Conservation (phyloP, 2,888 invertebrate species). For the Parascotia fuliginaria region DNA sequence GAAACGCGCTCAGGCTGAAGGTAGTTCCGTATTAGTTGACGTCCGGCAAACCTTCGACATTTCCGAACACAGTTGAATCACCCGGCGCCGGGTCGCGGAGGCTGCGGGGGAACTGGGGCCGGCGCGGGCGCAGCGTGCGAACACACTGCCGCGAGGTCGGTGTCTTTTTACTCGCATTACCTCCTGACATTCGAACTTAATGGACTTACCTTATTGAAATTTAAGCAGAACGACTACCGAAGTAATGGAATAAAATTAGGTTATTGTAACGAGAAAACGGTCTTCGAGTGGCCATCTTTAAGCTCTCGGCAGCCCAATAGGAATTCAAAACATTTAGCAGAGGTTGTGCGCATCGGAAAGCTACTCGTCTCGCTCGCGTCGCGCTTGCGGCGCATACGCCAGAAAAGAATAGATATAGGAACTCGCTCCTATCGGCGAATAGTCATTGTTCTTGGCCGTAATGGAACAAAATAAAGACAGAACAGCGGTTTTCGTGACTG, state of each 20-base stretch:
- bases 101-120: slow-evolving; percentile 17
- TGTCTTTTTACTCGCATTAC: slow-evolving; percentile 78
- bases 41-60: slow-evolving; percentile 84
- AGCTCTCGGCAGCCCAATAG: slow-evolving; percentile 79
- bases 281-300: slow-evolving; percentile 82
- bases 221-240: slow-evolving; percentile 75
- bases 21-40: slow-evolving; percentile 81
- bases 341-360: slow-evolving; percentile 48
- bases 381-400: slow-evolving; percentile 37
- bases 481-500: slow-evolving; percentile 84
- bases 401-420: slow-evolving; percentile 74
- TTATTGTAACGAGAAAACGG: slow-evolving; percentile 83
- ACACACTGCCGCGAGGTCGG: slow-evolving; percentile 74
- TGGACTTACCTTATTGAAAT: slow-evolving; percentile 80
- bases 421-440: slow-evolving; percentile 70
- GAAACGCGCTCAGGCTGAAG: slow-evolving; percentile 77
- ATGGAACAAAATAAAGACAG: slow-evolving; percentile 85
- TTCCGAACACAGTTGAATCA: slow-evolving; percentile 80
- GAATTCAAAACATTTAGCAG: slow-evolving; percentile 76
- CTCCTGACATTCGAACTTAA: slow-evolving; percentile 82
- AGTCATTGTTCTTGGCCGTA: slow-evolving; percentile 84
- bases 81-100: slow-evolving; percentile 42
- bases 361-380: slow-evolving; percentile 65
- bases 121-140: slow-evolving; percentile 57
- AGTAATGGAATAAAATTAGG: slow-evolving; percentile 81